Conservation (phyloP, 2,113 vertebrate species). For the Glaucidium brasilianum region DNA sequence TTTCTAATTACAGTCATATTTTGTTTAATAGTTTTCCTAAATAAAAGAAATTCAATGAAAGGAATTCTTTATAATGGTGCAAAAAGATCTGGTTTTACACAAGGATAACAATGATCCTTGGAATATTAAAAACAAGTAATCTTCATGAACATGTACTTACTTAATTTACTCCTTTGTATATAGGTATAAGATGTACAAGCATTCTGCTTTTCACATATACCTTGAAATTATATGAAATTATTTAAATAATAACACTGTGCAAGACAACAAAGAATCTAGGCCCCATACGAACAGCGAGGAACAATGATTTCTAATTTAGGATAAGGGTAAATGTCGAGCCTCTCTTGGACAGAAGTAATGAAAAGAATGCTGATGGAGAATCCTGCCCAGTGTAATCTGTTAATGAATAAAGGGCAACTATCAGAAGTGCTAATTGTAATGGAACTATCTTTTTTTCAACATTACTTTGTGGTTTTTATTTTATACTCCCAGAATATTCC, state of each 20-base stretch:
- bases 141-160: not conserved
- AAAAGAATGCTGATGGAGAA: not conserved
- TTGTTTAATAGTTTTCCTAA: not conserved
- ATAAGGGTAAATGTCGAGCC: not conserved
- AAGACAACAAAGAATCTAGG: not conserved
- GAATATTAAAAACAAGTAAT: not conserved
- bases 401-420: not conserved
- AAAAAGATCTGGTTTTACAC: not conserved
- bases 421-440: not conserved
- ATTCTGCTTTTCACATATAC: not conserved
- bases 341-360: not conserved
- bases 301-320: not conserved
- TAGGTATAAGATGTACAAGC: not conserved
- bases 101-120: not conserved
- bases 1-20: not conserved
- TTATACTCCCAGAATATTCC: not conserved
- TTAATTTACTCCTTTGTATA: not conserved
- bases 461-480: not conserved
- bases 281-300: not conserved
- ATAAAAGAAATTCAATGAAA: not conserved
- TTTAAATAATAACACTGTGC: not conserved
- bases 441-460: not conserved
- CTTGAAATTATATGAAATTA: not conserved
- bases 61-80: accelerated
- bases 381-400: not conserved